A percentile compares a stretch with the other conserved stretches of the same genome.
Evolutionary conservation across 2,113 vertebrate genomes (phyloP).

Genomic region (Vulpes lagopus): DNA sequence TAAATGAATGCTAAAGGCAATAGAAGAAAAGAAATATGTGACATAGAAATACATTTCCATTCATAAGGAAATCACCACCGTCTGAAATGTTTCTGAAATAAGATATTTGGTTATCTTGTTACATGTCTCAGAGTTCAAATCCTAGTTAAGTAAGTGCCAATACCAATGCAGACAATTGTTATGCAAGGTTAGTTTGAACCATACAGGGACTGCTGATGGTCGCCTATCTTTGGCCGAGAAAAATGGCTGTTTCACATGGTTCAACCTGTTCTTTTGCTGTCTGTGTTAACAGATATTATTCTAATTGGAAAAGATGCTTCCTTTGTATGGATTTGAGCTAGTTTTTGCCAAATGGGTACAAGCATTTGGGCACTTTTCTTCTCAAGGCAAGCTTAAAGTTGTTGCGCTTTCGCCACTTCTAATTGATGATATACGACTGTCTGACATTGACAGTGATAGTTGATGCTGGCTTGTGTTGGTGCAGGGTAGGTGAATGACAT

Average conservation of each 20-base stretch:
- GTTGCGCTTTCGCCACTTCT: conserved; percentile 40
- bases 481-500: conserved; percentile 38
- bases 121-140: background rate
- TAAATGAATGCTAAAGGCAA: background rate
- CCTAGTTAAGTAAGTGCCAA: background rate
- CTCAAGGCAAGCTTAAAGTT: conserved; percentile 14
- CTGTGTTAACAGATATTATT: conserved; percentile 12
- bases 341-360: background rate
- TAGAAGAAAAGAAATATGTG: background rate
- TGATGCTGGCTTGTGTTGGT: conserved; percentile 7
- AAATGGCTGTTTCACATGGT: background rate
- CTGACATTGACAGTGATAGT: conserved; percentile 52
- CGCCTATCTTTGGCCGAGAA: background rate
- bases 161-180: background rate
- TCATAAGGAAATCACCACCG: background rate
- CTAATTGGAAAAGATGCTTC: conserved; percentile 14
- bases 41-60: background rate
- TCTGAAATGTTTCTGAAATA: conserved; percentile 34
- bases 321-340: background rate
- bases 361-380: conserved; percentile 52
- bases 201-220: background rate
- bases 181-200: background rate
- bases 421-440: background rate
- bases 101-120: background rate
- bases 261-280: conserved; percentile 21